Percentiles rank a stretch among this genome's conserved stretches.
These are phyloP conservation scores for Eilema caniola DNA, from an alignment of 2,888 invertebrate genomes.

Conservation along the genomic window DNA sequence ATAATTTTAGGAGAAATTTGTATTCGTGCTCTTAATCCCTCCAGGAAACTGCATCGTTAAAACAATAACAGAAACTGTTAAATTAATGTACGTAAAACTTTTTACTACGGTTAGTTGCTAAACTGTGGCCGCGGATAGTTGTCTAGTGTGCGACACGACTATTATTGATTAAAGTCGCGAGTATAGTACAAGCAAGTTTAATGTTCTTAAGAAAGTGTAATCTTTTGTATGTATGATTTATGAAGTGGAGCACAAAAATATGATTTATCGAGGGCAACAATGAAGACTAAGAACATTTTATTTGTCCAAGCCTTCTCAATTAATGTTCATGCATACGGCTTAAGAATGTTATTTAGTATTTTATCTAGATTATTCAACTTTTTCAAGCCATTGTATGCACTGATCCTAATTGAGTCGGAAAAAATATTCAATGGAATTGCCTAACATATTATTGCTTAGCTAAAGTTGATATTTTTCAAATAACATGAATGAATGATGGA, in stretches of 20 bases:
- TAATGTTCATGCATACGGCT: neutral
- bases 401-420: neutral
- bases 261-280: constrained; percentile 17
- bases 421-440: neutral
- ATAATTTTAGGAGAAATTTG: neutral
- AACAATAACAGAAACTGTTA: neutral
- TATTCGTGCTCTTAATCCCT: neutral
- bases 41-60: neutral
- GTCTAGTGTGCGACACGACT: neutral
- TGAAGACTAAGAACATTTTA: constrained; percentile 5
- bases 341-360: neutral
- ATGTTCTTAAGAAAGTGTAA: constrained; percentile 10
- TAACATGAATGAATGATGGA: neutral
- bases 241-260: constrained; percentile 18
- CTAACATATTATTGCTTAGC: neutral
- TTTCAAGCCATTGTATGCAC: neutral
- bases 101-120: neutral
- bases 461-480: neutral
- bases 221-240: constrained; percentile 22
- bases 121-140: neutral
- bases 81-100: neutral
- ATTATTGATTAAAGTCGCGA: constrained; percentile 13
- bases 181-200: constrained; percentile 16
- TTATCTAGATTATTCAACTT: neutral
- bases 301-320: constrained; percentile 8